A percentile compares a stretch with the other conserved stretches of the same genome.
Conservation (phyloP, 2,888 invertebrate genomes). For the Atherix ibis region DNA sequence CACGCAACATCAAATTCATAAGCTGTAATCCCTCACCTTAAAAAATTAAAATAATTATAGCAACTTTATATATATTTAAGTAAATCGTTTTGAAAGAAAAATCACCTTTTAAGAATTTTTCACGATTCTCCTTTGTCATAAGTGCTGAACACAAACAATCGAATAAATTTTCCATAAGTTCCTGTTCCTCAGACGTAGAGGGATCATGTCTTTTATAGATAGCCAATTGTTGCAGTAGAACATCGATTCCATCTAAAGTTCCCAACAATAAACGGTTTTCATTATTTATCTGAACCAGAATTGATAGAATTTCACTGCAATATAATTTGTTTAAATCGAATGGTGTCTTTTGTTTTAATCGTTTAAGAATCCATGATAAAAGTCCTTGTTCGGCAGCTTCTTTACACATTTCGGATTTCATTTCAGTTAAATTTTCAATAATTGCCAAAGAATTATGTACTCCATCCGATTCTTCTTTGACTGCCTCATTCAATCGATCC, state of each 20-base stretch:
- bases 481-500: constrained; percentile 78
- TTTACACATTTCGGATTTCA: constrained; percentile 63
- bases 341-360: constrained; percentile 72
- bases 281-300: constrained; percentile 79
- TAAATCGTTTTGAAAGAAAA: neutral
- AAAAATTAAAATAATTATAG: neutral
- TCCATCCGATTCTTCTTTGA: constrained; percentile 90
- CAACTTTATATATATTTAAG: neutral
- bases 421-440: constrained; percentile 90
- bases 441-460: constrained; percentile 84
- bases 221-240: constrained; percentile 84
- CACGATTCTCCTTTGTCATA: constrained; percentile 75
- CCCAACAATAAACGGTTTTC: constrained; percentile 69
- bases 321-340: constrained; percentile 94
- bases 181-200: constrained; percentile 77
- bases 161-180: constrained; percentile 98
- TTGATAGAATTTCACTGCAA: constrained; percentile 89
- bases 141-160: constrained; percentile 88
- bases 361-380: constrained; percentile 78
- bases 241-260: constrained; percentile 92
- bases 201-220: constrained; percentile 94
- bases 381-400: constrained; percentile 86
- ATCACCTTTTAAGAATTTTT: constrained; percentile 67
- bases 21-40: constrained; percentile 87
- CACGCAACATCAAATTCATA: constrained; percentile 97